Evolutionary conservation across 2,797 vertebrate species (phyloP), one percentile per base, ranked within the genome.

Genomic region (Pitangus sulphuratus): DNA sequence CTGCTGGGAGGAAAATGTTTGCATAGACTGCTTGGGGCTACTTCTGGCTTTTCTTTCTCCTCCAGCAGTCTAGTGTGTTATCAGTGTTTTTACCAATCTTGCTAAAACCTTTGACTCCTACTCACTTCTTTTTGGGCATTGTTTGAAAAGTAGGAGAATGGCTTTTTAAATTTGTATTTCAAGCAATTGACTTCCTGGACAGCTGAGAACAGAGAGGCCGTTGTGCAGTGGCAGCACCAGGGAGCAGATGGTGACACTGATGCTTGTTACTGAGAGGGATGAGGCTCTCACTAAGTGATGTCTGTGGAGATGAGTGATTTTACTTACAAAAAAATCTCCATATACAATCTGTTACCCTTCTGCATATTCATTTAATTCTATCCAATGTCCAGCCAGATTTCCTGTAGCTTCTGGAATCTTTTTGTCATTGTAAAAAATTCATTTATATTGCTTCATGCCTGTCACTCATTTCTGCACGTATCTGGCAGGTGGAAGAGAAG

Each of bases 161-260:
- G 20, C 26, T 91, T 87, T 80, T 56, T 2, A 66, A 64, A 92
- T 44, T 12, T 18, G 4, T 75, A n/a, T 91, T 75, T 66, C 8
- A 68, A 69, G 82, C 24, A 57, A n/a, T 15, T 64, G 53, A 6
- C 40, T 74, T 72, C 83, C 37, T 87, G 61, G 64, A 68, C 70
- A 50, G 60, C 75, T 91, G 89, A 45, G 68, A 91, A 61, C 35
- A 80, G 37, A 3, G 3, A 89, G 64, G 48, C 56, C 85, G 18
- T 22, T 35, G 50, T 78, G 69, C 74, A 69, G 18, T 33, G 42
- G 50, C 51, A 66, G 81, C 69, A 57, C n/a, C 70, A 76, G 66
- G 66, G 71, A 93, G 81, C 92, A 96, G 90, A 90, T 89, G 90
- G 81, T 87, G 77, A 61, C 65, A 57, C 11, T 33, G 70, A 40